Base-by-base conservation (phyloP, 2,797 vertebrate genomes). In the Sebastes trivittatus region DNA sequence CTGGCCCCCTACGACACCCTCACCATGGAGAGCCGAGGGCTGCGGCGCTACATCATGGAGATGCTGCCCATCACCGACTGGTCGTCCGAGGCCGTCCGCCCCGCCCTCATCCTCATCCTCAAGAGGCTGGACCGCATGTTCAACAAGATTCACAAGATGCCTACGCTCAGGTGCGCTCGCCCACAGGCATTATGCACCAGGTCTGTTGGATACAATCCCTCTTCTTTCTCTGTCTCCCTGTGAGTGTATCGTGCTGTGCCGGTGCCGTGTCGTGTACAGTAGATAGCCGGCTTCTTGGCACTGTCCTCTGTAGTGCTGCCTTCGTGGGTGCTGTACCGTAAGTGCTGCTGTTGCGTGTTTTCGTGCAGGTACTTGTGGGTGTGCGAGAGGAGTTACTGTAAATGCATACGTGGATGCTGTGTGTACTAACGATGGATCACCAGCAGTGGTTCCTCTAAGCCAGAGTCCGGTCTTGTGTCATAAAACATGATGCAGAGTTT, bases 91-190 rank as follows among this genome's bases (percentile, higher is more conserved):
- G 97, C 98, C 16, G 97, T 99, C 89, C 97, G 98, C 36, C 98
- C 98, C 3, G 98, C 98, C 81, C 98, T 99, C 82, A 99, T 99
- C 93, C 98, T 99, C 90, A 99, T 99, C 93, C 91, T 99, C 86
- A 99, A 99, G 96, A 96, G 98, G 92, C 87, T 99, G 93, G 98
- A 99, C 94, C 97, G 98, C 95, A 99, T 99, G 98, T 99, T 99
- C 96, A 99, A 99, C 97, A 99, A 99, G 95, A 99, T 99, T 91
- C 98, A 99, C 96, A 99, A 99, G 96, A 99, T 99, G 98, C 98
- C 98, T 67, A 99, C 98, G 91, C 89, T 99, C 96, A 99, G 98
- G 98, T 99, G 95, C 98, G 95, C 94, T 92, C 94, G 94, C 92
- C 94, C 94, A 70, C 95, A 96, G 92, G 94, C 95, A 90, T 89